Percentiles rank a stretch among this genome's conserved stretches.
Conservation (phyloP, 2,888 invertebrate species). For the Chrysina gloriosa region DNA sequence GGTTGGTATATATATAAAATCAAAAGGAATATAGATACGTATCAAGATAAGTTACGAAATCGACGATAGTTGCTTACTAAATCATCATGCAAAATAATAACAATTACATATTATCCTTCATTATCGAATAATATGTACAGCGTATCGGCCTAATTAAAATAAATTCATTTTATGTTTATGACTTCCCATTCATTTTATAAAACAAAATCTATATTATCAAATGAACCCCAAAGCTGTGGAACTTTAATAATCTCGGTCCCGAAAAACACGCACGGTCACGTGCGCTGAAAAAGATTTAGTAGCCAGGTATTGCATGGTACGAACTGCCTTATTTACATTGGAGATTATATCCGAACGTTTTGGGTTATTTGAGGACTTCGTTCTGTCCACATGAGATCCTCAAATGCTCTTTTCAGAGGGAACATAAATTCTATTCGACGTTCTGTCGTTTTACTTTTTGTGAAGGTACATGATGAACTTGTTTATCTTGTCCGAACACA, state of each 20-base stretch:
- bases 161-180: no score
- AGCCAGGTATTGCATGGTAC: conserved; percentile 9
- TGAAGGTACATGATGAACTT: neutral
- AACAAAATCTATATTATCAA: no score
- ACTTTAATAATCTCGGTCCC: neutral
- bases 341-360: conserved; percentile 10
- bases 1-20: no score
- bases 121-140: no score
- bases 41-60: no score
- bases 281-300: neutral
- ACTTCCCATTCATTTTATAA: no score
- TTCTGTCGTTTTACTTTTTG: neutral
- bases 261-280: neutral
- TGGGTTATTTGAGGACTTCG: neutral
- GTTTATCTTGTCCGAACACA: neutral
- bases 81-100: no score
- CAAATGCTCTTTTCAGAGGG: neutral
- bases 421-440: neutral
- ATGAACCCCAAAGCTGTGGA: no score
- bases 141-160: no score
- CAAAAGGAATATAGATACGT: no score
- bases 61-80: no score
- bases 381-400: neutral
- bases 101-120: no score
- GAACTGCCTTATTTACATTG: neutral